Evolutionary conservation across 1,140 invertebrate species (phyloP), one percentile per base, ranked within the genome.

Genomic region (Acromyrmex charruanus): DNA sequence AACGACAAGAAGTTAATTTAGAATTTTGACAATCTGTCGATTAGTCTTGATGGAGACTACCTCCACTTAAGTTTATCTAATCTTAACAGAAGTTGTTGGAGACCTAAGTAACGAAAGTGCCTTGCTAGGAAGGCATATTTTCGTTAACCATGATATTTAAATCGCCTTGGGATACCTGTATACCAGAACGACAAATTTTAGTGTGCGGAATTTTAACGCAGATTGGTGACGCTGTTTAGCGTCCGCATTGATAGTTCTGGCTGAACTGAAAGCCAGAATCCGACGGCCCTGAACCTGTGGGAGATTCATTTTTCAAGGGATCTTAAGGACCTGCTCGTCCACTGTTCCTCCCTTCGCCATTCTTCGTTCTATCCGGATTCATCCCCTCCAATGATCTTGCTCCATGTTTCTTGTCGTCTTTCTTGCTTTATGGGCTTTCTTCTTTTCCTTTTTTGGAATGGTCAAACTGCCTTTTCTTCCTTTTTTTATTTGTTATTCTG

Each of bases 241-340:
- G 71, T 58, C 55, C 49, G 12, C 12, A 35, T n/a, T 53, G 59
- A 77, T 28, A 35, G 25, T 2, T 16, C 59, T 77, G 18, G 18
- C 21, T 58, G 49, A 35, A 55, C 53, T 44, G 21, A 87, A 53
- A 75, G 31, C 28, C 58, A 77, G 77, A 66, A 14, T 61, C 79
- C n/a, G 72, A 25, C 71, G 87, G 75, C 82, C 88, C 91, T 91
- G 89, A 87, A 89, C 81, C 81, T 90, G 85, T 89, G 58, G 85
- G 85, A 90, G 92, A 93, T 92, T 93, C 92, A 93, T 93, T 93
- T 92, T 92, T 93, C 92, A 92, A 93, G 89, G 86, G 90, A 92
- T 88, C 89, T 82, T 92, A 92, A 92, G 92, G 92, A 92, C 91
- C 92, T 92, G 89, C 84, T 92, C 74, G 90, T 90, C 77, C 89